Percentiles rank a stretch among this genome's conserved stretches.
These are phyloP conservation scores for Caenorhabditis plicata DNA, from an alignment of 2,888 invertebrate genomes.

Conservation along the genomic window DNA sequence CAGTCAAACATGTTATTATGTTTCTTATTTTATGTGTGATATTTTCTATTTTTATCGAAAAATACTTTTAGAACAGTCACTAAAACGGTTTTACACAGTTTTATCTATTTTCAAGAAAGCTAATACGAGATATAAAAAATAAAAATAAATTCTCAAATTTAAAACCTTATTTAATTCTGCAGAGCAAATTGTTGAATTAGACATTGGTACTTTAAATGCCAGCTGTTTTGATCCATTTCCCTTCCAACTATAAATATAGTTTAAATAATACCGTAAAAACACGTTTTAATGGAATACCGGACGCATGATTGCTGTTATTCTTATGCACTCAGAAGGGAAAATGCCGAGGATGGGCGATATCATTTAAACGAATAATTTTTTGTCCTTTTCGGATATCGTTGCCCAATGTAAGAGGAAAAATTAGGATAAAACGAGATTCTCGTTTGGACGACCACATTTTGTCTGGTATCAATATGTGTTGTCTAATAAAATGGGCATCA, in stretches of 20 bases:
- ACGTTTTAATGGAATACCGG: too few species aligned
- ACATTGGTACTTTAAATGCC: conserved; percentile 40
- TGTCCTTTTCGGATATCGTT: too few species aligned
- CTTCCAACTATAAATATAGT: conserved; percentile 33
- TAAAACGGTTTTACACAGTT: neutral
- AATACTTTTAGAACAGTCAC: neutral
- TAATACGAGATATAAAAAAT: neutral
- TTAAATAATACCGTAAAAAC: too few species aligned
- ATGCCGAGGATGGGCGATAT: too few species aligned
- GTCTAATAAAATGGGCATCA: too few species aligned
- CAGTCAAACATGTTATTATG: too few species aligned
- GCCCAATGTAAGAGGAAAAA: too few species aligned
- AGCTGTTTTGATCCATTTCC: conserved; percentile 44
- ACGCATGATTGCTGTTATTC: too few species aligned
- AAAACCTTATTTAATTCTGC: conserved; percentile 40
- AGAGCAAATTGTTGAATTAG: conserved; percentile 46
- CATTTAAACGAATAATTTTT: too few species aligned
- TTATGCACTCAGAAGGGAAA: neutral
- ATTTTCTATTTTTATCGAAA: neutral
- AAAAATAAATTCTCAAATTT: neutral
- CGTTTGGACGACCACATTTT: too few species aligned
- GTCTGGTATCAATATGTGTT: too few species aligned
- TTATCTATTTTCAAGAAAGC: neutral
- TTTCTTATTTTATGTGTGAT: neutral
- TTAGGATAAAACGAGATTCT: too few species aligned